Conservation (phyloP, 1,140 invertebrate species). For the Spodoptera frugiperda region DNA sequence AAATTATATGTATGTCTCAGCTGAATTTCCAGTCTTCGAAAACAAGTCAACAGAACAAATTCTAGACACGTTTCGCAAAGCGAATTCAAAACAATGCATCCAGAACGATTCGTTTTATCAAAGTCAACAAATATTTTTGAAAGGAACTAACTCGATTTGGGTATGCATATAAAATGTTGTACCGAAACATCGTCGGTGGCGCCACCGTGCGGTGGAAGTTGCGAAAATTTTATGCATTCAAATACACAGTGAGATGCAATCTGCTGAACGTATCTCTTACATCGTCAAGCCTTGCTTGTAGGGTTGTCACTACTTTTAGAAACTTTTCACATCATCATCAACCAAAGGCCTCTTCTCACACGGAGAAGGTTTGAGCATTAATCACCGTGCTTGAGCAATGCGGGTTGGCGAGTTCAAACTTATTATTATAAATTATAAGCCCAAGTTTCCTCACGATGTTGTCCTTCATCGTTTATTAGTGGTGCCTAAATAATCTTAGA, state of each 20-base stretch:
- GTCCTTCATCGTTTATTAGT: too few relatives aligned
- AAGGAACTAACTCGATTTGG: conserved; percentile 15
- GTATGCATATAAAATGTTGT: conserved; percentile 25
- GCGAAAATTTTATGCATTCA: conserved; percentile 21
- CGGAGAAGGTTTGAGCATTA: too few relatives aligned
- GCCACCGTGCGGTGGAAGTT: neutral
- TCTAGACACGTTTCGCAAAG: conserved; percentile 5
- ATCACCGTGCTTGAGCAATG: too few relatives aligned
- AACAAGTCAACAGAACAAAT: neutral
- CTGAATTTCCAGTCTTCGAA: neutral
- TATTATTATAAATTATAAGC: too few relatives aligned
- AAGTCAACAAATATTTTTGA: conserved; percentile 24
- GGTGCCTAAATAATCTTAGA: too few relatives aligned
- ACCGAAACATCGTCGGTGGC: neutral
- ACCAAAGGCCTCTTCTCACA: too few relatives aligned
- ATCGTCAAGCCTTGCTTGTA: neutral
- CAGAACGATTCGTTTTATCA: conserved; percentile 12
- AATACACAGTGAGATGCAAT: conserved; percentile 24
- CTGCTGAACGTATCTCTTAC: conserved; percentile 24
- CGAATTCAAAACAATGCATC: conserved; percentile 15
- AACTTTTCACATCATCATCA: too few relatives aligned
- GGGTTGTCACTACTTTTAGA: neutral
- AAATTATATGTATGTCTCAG: neutral
- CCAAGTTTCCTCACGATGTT: too few relatives aligned
- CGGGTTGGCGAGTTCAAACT: too few relatives aligned